Evolutionary conservation across 2,797 vertebrate genomes (phyloP).

Genomic region (Mico argentatus): DNA sequence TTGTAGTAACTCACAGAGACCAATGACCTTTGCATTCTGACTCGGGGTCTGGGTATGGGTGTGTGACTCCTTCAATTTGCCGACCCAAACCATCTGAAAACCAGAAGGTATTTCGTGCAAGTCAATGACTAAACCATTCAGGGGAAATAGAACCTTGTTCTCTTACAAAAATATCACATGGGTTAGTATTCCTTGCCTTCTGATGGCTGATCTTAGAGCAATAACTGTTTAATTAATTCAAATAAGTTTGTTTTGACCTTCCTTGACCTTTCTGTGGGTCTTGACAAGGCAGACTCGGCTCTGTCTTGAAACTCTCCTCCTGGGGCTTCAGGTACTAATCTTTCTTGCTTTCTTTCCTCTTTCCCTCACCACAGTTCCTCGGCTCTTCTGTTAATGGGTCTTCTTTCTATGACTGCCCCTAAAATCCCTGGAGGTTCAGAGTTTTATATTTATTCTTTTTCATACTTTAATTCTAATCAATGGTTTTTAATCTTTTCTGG

Average conservation of each 20-base stretch:
- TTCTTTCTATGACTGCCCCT: background rate
- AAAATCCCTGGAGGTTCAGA: background rate
- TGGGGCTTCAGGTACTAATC: rapidly evolving
- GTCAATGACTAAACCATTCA: conserved; percentile 51
- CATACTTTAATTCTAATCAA: background rate
- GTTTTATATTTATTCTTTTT: background rate
- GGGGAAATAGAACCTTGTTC: conserved; percentile 19
- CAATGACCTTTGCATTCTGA: background rate
- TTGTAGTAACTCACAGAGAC: conserved; percentile 34
- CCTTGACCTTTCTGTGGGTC: background rate
- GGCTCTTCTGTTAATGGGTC: background rate
- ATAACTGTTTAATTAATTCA: background rate
- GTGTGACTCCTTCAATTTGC: background rate
- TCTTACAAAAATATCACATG: conserved; percentile 44
- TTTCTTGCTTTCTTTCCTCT: background rate
- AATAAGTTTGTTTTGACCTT: background rate
- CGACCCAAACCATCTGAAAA: background rate
- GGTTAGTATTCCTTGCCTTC: background rate
- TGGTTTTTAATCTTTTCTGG: background rate
- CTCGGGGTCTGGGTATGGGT: background rate
- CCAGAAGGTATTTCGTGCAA: background rate
- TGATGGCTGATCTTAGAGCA: background rate
- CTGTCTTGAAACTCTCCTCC: background rate
- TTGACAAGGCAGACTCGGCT: rapidly evolving
- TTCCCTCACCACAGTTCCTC: background rate